Conservation (phyloP, 2,797 vertebrate species). For the Spatula versicolor region DNA sequence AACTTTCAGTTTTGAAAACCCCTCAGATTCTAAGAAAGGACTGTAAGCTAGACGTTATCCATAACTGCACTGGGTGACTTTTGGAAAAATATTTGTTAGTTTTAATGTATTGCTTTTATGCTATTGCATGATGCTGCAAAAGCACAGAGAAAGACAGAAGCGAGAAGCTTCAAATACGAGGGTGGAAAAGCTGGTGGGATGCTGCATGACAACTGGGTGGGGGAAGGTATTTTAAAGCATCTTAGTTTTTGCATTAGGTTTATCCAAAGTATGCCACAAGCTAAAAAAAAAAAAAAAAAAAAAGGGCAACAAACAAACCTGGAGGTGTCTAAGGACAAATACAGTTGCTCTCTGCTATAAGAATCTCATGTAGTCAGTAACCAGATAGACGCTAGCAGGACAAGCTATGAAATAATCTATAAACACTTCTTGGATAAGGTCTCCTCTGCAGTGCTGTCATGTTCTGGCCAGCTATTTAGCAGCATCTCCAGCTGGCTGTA, state of each 20-base stretch:
- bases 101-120: background rate
- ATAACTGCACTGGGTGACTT: background rate
- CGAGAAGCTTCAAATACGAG: background rate
- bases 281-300: background rate
- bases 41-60: background rate
- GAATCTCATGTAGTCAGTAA: background rate
- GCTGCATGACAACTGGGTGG: background rate
- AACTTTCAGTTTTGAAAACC: background rate
- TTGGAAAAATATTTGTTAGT: background rate
- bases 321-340: background rate
- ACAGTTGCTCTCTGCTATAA: background rate
- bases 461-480: background rate
- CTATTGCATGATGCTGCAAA: background rate
- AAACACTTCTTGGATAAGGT: background rate
- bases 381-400: background rate
- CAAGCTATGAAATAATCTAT: background rate
- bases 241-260: background rate
- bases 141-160: background rate
- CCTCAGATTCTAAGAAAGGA: background rate
- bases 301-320: background rate
- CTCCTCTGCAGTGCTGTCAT: background rate
- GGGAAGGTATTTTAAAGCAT: background rate
- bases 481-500: background rate
- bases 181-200: background rate
- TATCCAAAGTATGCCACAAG: background rate